phyloP scores from a whole-genome alignment of 2,797 vertebrate genomes.

The Melanotaenia maccullochi region DNA sequence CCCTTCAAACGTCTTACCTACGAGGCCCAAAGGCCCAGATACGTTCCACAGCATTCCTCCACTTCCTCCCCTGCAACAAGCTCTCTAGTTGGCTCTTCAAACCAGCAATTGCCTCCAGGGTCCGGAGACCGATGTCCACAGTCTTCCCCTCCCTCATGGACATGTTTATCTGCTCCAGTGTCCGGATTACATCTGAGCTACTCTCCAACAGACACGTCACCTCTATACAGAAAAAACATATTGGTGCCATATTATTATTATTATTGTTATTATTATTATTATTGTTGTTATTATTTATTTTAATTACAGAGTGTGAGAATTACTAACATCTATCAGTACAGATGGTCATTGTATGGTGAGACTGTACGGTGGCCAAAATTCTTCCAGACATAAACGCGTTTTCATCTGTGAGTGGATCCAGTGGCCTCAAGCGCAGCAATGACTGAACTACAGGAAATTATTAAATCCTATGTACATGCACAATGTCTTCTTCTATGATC shows the following conservation, averaged over 20 bases:
- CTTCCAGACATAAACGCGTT: no score
- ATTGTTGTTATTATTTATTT: no score
- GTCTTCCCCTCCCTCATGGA: conserved; percentile 87
- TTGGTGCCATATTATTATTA: background rate
- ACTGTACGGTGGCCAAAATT: no score
- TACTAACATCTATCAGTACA: no score
- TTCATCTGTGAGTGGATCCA: no score
- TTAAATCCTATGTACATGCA: no score
- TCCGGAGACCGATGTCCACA: conserved; percentile 82
- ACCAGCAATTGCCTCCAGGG: conserved; percentile 82
- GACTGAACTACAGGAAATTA: no score
- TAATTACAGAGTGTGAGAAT: no score
- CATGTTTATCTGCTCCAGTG: conserved; percentile 88
- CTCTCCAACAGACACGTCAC: conserved; percentile 90
- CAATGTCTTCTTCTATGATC: no score
- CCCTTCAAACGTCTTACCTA: conserved; percentile 67
- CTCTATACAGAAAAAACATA: conserved; percentile 57
- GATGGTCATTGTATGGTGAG: no score
- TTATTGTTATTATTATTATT: no score
- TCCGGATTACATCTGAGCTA: conserved; percentile 89
- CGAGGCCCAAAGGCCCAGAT: conserved; percentile 97
- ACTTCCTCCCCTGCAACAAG: conserved; percentile 88
- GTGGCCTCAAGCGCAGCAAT: no score
- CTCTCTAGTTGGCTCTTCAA: conserved; percentile 87
- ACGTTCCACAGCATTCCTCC: conserved; percentile 89